Evolutionary conservation across 2,797 vertebrate species (phyloP).

Genomic region (Gobio occitaniae): DNA sequence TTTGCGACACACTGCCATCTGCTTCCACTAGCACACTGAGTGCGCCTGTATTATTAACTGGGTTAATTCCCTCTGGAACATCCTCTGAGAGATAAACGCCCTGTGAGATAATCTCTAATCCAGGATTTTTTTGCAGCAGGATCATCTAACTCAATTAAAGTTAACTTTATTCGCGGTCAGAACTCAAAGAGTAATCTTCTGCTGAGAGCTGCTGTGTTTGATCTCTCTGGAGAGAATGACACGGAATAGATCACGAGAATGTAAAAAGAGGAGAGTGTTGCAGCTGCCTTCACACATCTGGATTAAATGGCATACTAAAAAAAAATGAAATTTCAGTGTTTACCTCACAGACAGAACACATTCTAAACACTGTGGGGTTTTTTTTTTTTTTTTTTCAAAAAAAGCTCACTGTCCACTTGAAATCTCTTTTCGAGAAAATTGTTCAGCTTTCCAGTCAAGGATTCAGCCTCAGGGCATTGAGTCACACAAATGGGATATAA

Average conservation of each 20-base stretch:
- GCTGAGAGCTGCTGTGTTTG: constrained; percentile 2
- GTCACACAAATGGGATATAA: not conserved
- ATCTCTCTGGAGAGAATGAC: constrained; percentile 12
- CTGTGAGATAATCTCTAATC: constrained; percentile 69
- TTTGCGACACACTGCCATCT: constrained; percentile 23
- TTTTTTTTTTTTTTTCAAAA: not conserved
- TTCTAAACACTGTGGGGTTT: not conserved
- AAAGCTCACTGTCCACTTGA: not conserved
- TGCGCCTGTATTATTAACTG: constrained; percentile 32
- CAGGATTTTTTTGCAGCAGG: constrained; percentile 65
- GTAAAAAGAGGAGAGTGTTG: not conserved
- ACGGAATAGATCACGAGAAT: constrained; percentile 17
- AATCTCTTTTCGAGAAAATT: constrained; percentile 20
- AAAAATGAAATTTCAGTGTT: not conserved
- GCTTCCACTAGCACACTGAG: not conserved
- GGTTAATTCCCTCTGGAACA: constrained; percentile 46
- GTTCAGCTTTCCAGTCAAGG: not conserved
- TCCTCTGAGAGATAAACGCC: constrained; percentile 41
- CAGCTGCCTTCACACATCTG: constrained; percentile 7
- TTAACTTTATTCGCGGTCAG: constrained; percentile 50
- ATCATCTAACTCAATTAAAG: constrained; percentile 74
- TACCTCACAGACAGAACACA: not conserved
- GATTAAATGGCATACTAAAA: not conserved
- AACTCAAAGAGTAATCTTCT: constrained; percentile 31
- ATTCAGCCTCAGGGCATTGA: not conserved